These are phyloP conservation scores for Bombus haemorrhoidalis DNA, from an alignment of 1,140 invertebrate genomes.

Conservation along the genomic window DNA sequence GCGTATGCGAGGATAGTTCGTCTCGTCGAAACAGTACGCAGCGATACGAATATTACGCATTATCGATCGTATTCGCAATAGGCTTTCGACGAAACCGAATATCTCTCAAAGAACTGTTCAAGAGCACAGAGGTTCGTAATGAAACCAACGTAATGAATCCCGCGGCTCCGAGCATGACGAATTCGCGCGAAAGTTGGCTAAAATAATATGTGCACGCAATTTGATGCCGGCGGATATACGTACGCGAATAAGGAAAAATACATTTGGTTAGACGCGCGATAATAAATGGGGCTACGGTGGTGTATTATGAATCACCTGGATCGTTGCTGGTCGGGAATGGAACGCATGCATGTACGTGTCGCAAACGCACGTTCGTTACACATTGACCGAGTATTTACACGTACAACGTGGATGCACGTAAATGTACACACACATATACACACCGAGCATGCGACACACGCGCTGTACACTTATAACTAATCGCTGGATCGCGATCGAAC, in stretches of 20 bases:
- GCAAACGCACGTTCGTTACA: slow-evolving; percentile 1
- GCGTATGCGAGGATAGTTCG: not conserved
- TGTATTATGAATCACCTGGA: not conserved
- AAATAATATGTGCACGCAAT: not conserved
- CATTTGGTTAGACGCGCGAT: not conserved
- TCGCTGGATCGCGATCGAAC: slow-evolving; percentile 36
- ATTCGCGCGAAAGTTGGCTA: not conserved
- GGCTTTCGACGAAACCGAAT: not conserved
- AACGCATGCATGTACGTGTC: slow-evolving; percentile 19
- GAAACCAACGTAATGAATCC: not conserved
- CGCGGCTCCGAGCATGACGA: not conserved
- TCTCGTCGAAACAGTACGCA: not conserved
- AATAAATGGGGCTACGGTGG: not conserved
- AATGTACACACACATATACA: not conserved
- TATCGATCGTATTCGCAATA: not conserved
- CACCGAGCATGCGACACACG: slow-evolving; percentile 11
- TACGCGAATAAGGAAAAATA: not conserved
- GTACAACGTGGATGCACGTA: not conserved
- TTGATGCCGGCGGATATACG: not conserved
- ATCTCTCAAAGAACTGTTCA: not conserved
- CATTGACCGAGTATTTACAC: slow-evolving; percentile 33
- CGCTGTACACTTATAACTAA: slow-evolving; percentile 46
- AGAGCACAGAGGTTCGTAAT: not conserved
- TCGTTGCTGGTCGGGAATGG: not conserved
- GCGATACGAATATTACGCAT: not conserved